phyloP scores from a whole-genome alignment of 2,888 invertebrate species.

The Reticulitermes lucifugus region DNA sequence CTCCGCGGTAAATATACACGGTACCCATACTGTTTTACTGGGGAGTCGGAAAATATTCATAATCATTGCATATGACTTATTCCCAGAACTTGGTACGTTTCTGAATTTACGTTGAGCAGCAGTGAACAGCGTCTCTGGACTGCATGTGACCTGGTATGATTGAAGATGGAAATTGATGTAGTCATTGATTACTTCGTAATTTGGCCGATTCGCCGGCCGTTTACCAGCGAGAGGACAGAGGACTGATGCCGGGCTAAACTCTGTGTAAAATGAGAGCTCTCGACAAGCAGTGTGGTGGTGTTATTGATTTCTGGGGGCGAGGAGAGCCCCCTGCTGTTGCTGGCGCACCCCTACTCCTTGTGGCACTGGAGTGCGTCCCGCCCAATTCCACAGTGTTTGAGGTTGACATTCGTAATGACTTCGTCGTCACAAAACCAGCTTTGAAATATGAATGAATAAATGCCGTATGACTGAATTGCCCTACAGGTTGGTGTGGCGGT shows the following conservation, averaged over 20 bases:
- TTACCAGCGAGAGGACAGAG: background rate
- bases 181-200: background rate
- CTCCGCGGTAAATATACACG: too few relatives aligned
- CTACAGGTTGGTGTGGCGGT: too few relatives aligned
- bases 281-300: background rate
- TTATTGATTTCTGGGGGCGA: conserved; percentile 5
- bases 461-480: too few relatives aligned
- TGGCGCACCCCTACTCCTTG: background rate
- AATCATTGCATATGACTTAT: too few relatives aligned
- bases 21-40: too few relatives aligned
- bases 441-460: too few relatives aligned
- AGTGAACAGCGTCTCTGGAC: too few relatives aligned
- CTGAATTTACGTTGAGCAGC: too few relatives aligned
- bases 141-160: background rate
- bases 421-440: background rate
- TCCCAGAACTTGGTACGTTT: too few relatives aligned
- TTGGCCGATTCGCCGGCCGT: background rate
- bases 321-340: background rate
- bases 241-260: background rate
- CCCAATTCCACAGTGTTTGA: background rate
- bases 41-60: too few relatives aligned
- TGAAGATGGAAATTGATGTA: background rate
- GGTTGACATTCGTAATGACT: background rate
- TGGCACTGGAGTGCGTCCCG: conserved; percentile 4
- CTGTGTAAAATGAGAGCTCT: background rate